phyloP scores from a whole-genome alignment of 37 sponge, comb jelly and placozoan species.

The Tethya wilhelma region DNA sequence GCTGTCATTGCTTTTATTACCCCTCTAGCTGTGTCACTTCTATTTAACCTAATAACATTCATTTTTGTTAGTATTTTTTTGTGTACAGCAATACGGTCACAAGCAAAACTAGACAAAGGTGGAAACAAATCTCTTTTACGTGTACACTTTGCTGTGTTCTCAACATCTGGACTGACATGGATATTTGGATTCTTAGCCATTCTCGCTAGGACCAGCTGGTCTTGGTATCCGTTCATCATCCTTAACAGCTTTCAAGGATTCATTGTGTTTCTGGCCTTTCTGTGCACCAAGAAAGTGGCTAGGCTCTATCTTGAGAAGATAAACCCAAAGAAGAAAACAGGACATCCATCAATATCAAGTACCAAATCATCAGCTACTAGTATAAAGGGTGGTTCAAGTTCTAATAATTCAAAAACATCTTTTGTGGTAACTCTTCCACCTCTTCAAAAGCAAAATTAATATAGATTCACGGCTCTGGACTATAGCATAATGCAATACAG shows the following conservation, averaged over 20 bases:
- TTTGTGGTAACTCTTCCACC: no score
- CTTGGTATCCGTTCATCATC: conserved; percentile 68
- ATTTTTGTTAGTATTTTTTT: not conserved
- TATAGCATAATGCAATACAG: no score
- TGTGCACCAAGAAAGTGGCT: conserved; percentile 30
- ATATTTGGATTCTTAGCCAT: conserved; percentile 65
- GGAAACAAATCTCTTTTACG: conserved; percentile 7
- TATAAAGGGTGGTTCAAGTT: no score
- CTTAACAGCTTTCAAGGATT: conserved; percentile 62
- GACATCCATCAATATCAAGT: no score
- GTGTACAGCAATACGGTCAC: not conserved
- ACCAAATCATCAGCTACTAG: no score
- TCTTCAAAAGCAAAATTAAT: no score
- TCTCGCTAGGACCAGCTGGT: conserved; percentile 19
- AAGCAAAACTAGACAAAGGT: not conserved
- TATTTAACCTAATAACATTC: conserved; percentile 22
- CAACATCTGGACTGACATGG: conserved; percentile 54
- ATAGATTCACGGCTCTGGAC: no score
- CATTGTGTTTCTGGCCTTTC: conserved; percentile 21
- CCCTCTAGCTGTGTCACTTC: conserved; percentile 23
- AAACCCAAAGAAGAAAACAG: no score
- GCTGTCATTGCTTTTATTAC: conserved; percentile 39
- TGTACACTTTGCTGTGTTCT: conserved; percentile 14
- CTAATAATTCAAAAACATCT: no score
- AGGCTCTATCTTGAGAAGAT: conserved; percentile 33